phyloP scores from a whole-genome alignment of 2,113 vertebrate genomes.

The Amazona vittata region DNA sequence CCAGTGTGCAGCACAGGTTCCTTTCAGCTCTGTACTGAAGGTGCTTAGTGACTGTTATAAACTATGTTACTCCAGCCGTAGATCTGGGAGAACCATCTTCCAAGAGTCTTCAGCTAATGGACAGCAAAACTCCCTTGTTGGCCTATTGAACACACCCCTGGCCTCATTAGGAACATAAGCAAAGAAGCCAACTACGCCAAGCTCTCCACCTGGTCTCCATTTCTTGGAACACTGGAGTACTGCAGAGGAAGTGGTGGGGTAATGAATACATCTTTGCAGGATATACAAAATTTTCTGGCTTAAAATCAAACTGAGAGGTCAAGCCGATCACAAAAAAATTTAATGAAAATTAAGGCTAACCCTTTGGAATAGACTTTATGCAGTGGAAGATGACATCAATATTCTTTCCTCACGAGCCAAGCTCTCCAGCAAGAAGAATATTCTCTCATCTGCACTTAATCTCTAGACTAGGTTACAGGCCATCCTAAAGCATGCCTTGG shows the following conservation, averaged over 20 bases:
- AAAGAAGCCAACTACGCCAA: background rate
- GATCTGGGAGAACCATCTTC: background rate
- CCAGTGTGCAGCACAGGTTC: background rate
- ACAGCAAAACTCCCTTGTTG: background rate
- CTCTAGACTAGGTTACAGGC: background rate
- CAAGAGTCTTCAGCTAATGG: background rate
- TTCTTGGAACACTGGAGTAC: background rate
- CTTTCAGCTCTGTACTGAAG: background rate
- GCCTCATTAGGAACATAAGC: background rate
- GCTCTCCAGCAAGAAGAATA: background rate
- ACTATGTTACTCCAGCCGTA: background rate
- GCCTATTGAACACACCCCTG: background rate
- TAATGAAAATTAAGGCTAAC: constrained; percentile 28
- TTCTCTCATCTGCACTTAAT: background rate
- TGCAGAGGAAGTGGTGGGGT: constrained; percentile 18
- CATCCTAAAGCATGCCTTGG: background rate
- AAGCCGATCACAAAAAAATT: background rate
- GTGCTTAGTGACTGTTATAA: background rate
- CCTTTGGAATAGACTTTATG: background rate
- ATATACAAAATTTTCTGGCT: constrained; percentile 37
- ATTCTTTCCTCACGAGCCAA: background rate
- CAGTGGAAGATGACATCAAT: constrained; percentile 24
- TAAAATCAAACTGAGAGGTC: constrained; percentile 40
- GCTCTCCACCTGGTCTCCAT: constrained; percentile 38
- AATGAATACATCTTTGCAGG: constrained; percentile 7